Evolutionary conservation across 2,888 invertebrate species (phyloP).

Genomic region (Hirtodrosophila cameraria): DNA sequence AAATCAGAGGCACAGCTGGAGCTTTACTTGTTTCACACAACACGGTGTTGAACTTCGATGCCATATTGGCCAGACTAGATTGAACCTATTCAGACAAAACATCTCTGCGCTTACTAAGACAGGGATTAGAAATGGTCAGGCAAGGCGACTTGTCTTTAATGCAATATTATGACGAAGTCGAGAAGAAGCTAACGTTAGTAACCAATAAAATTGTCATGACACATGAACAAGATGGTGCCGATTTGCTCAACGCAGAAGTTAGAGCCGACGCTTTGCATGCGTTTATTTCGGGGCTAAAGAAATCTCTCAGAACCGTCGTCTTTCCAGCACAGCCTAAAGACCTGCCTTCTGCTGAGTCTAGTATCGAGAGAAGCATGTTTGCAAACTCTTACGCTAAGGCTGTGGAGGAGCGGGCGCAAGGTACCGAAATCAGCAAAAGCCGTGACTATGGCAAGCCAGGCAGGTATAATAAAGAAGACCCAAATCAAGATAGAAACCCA

Average conservation of each 20-base stretch:
- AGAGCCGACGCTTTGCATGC: conserved; percentile 11
- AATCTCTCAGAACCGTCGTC: not conserved
- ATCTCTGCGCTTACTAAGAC: conserved; percentile 10
- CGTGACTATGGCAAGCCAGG: not conserved
- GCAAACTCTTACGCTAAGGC: not conserved
- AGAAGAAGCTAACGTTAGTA: conserved; percentile 12
- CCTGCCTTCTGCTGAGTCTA: not conserved
- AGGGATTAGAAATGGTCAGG: conserved; percentile 5
- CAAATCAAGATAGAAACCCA: conserved; percentile 4
- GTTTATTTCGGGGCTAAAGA: conserved; percentile 1
- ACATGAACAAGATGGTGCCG: conserved; percentile 5
- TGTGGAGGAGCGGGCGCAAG: not conserved
- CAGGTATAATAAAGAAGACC: not conserved
- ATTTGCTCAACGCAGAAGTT: conserved; percentile 9
- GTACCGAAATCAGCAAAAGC: not conserved
- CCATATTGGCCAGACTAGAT: conserved; percentile 13
- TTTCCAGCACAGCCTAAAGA: not conserved
- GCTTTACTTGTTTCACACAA: conserved; percentile 21
- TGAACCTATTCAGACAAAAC: conserved; percentile 9
- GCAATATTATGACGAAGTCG: conserved; percentile 6
- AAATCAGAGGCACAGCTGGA: conserved; percentile 16
- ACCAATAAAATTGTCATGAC: not conserved
- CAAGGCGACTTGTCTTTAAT: conserved; percentile 9
- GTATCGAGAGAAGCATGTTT: not conserved
- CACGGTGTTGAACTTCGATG: conserved; percentile 28